Conservation (phyloP, 2,797 vertebrate species). For the Eutrigla gurnardus region DNA sequence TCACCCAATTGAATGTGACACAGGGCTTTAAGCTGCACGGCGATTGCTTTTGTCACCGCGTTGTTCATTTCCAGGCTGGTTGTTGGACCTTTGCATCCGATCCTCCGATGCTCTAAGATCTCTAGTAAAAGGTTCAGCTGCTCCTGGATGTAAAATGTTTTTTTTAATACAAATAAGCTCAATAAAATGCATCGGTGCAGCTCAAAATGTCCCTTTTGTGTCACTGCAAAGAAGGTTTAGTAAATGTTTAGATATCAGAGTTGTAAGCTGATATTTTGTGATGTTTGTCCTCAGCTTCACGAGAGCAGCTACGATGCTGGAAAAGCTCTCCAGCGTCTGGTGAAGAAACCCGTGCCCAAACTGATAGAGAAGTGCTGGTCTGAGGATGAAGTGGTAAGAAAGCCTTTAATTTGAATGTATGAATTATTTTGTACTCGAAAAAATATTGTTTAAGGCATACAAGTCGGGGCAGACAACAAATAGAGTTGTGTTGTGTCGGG, state of each 20-base stretch:
- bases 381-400: conserved; percentile 97
- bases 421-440: neutral
- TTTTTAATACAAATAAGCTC: neutral
- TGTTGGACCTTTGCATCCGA: conserved; percentile 43
- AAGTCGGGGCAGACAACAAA: neutral
- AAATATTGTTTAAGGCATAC: neutral
- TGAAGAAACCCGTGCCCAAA: conserved; percentile 98
- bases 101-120: conserved; percentile 30
- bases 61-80: conserved; percentile 51
- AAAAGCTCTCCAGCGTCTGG: conserved; percentile 97
- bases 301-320: conserved; percentile 98
- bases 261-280: neutral
- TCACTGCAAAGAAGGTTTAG: neutral
- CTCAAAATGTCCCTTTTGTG: neutral
- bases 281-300: conserved; percentile 87
- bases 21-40: conserved; percentile 47
- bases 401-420: conserved; percentile 9
- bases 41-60: conserved; percentile 55
- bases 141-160: neutral
- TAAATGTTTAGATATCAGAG: neutral
- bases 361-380: conserved; percentile 99
- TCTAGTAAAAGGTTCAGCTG: conserved; percentile 26
- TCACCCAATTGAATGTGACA: conserved; percentile 63
- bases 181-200: neutral
- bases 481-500: neutral